Evolutionary conservation across 2,797 vertebrate species (phyloP).

Genomic region (Stomatorhinus walkeri): DNA sequence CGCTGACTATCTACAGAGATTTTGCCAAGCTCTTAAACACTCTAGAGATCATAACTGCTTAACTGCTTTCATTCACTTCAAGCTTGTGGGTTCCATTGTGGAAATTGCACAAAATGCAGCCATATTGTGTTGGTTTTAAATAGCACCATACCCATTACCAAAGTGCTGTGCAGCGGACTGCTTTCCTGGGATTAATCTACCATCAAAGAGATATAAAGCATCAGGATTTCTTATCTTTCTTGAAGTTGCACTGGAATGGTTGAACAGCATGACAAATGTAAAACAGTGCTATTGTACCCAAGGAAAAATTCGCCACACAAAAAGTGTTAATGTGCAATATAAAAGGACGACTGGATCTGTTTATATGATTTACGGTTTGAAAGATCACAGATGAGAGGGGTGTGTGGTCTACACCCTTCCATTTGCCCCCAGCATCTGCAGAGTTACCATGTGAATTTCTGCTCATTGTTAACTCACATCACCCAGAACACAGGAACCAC

Average conservation of each 20-base stretch:
- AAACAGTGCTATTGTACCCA: neutral
- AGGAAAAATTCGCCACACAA: neutral
- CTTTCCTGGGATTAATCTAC: neutral
- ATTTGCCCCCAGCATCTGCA: neutral
- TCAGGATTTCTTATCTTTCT: conserved; percentile 7
- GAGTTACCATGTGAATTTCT: neutral
- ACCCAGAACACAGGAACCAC: conserved; percentile 1
- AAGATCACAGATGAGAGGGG: neutral
- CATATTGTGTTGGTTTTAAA: neutral
- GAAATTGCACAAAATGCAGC: conserved; percentile 6
- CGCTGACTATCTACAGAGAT: neutral
- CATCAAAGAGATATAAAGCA: neutral
- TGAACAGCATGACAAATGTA: neutral
- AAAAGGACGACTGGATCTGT: neutral
- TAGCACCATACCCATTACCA: neutral
- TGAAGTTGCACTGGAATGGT: neutral
- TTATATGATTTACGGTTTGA: neutral
- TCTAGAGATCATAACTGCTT: neutral
- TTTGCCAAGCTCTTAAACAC: conserved; percentile 4
- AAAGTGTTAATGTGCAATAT: conserved; percentile 2
- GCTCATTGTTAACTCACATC: conserved; percentile 1
- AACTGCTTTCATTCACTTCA: neutral
- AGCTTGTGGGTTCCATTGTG: neutral
- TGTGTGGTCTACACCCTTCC: conserved; percentile 5
- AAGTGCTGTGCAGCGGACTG: neutral